phyloP scores from a whole-genome alignment of 92 coral and sea anemone species.

The Epizoanthus ramosus region DNA sequence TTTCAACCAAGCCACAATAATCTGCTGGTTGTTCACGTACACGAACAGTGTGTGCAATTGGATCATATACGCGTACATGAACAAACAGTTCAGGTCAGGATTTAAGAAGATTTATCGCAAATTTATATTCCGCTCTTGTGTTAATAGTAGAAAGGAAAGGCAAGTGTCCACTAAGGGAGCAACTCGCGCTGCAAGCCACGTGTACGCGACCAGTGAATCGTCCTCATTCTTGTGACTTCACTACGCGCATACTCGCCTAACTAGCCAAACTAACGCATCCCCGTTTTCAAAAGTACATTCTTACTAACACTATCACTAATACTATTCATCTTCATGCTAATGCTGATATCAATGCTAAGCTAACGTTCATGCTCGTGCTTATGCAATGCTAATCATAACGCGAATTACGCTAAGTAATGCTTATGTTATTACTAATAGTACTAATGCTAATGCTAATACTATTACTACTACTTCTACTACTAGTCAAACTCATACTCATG shows the following conservation, averaged over 20 bases:
- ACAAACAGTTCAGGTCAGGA: constrained; percentile 71
- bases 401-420: no score
- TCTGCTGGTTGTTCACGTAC: constrained; percentile 90
- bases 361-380: no score
- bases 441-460: no score
- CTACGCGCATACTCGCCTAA: not conserved
- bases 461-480: no score
- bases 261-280: no score
- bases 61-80: constrained; percentile 67
- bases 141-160: not conserved
- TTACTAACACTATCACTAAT: no score
- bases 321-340: no score
- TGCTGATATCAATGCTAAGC: no score
- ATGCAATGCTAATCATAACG: no score
- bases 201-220: not conserved
- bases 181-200: not conserved
- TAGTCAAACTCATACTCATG: no score
- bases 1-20: constrained; percentile 60
- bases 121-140: not conserved
- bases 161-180: not conserved
- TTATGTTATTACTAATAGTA: no score
- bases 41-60: constrained; percentile 82
- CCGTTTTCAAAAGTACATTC: no score
- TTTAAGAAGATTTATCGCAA: constrained; percentile 45
- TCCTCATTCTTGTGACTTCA: not conserved